These are phyloP conservation scores for Ptychobarbus kaznakovi DNA, from an alignment of 2,797 vertebrate genomes.

Conservation along the genomic window DNA sequence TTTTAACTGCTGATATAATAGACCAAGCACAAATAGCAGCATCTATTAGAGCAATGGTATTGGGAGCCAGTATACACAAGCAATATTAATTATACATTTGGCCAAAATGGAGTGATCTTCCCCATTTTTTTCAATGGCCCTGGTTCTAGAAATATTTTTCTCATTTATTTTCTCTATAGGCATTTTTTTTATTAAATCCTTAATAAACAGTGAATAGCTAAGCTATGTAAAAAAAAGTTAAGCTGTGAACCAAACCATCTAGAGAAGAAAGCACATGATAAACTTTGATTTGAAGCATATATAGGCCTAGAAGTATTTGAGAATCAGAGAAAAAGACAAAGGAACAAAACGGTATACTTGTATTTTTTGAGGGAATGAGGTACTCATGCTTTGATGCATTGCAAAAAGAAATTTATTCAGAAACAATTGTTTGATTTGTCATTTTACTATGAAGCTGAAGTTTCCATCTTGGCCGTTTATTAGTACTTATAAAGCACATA, in stretches of 20 bases:
- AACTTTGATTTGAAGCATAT: neutral
- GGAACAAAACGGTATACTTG: neutral
- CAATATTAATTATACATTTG: neutral
- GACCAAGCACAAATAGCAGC: neutral
- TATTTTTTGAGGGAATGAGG: neutral
- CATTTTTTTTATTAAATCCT: too few species aligned
- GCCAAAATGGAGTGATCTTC: neutral
- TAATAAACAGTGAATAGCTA: too few species aligned
- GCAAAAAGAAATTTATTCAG: neutral
- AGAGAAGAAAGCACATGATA: neutral
- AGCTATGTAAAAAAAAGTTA: too few species aligned
- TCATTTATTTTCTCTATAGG: too few species aligned
- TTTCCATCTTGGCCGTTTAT: too few species aligned
- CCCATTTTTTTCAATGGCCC: too few species aligned
- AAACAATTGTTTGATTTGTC: neutral
- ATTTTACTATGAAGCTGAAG: neutral
- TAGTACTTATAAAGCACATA: too few species aligned
- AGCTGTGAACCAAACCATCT: neutral
- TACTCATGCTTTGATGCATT: neutral
- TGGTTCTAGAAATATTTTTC: too few species aligned
- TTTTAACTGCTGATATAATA: neutral
- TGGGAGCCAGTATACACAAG: neutral
- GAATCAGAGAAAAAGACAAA: neutral
- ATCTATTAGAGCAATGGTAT: neutral
- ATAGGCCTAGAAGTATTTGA: neutral